phyloP scores from a whole-genome alignment of 2,113 vertebrate genomes.

The Urocitellus parryii region DNA sequence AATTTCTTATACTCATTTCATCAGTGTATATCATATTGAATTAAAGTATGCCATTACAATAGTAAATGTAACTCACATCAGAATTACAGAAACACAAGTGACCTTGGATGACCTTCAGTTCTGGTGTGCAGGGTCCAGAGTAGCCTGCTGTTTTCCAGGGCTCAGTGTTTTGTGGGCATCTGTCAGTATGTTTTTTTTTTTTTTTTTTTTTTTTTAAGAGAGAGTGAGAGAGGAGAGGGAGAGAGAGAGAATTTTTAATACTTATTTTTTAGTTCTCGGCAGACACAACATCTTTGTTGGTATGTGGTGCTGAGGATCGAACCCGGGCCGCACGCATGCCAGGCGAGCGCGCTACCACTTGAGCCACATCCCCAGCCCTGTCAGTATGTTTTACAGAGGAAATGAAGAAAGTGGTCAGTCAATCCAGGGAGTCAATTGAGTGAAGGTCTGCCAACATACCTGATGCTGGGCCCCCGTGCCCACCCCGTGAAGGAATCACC shows the following conservation, averaged over 20 bases:
- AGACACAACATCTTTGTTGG: too few species aligned
- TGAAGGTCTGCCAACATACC: neutral
- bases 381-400: neutral
- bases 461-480: neutral
- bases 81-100: neutral
- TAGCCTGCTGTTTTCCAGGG: neutral
- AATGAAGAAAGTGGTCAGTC: neutral
- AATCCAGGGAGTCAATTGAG: neutral
- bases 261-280: too few species aligned
- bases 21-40: neutral
- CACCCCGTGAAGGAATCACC: neutral
- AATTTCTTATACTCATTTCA: neutral
- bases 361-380: too few species aligned
- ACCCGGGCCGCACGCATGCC: too few species aligned
- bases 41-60: neutral
- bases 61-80: neutral
- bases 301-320: too few species aligned
- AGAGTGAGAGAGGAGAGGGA: too few species aligned
- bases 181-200: neutral
- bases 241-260: too few species aligned
- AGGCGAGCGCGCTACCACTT: too few species aligned
- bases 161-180: neutral
- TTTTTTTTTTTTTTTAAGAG: too few species aligned
- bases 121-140: rapidly evolving
- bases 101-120: neutral